Evolutionary conservation across 2,113 vertebrate genomes (phyloP).

Genomic region (Scatophagus argus): DNA sequence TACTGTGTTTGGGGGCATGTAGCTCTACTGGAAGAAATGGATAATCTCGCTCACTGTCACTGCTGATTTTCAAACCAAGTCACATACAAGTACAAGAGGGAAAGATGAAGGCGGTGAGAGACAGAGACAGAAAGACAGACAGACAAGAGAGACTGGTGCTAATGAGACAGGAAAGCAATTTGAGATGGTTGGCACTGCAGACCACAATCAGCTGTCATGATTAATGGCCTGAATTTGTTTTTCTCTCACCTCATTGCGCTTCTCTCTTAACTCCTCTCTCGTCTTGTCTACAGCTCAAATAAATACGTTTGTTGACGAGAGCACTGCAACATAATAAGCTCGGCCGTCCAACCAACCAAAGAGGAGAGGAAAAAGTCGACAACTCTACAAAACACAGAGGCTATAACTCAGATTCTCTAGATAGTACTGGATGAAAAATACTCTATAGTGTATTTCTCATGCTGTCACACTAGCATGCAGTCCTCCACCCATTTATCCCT

Average conservation of each 20-base stretch:
- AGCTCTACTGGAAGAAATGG: conserved; percentile 8
- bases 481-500: not conserved
- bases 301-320: conserved; percentile 27
- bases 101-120: not conserved
- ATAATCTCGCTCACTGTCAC: not conserved
- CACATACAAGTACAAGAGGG: conserved; percentile 6
- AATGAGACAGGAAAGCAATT: conserved; percentile 64
- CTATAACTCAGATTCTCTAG: not conserved
- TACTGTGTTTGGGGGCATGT: conserved; percentile 16
- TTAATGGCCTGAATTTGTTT: conserved; percentile 62
- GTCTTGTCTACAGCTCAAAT: conserved; percentile 27
- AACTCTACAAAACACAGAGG: not conserved
- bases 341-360: not conserved
- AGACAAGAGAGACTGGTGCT: conserved; percentile 24
- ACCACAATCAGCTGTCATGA: conserved; percentile 58
- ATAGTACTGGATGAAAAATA: not conserved
- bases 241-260: conserved; percentile 25
- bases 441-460: not conserved
- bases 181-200: conserved; percentile 33
- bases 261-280: conserved; percentile 7
- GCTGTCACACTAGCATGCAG: not conserved
- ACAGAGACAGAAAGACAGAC: not conserved
- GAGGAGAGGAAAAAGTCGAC: not conserved
- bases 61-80: conserved; percentile 28
- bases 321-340: not conserved